Evolutionary conservation across 2,797 vertebrate genomes (phyloP).

Genomic region (Myotis vivesi): DNA sequence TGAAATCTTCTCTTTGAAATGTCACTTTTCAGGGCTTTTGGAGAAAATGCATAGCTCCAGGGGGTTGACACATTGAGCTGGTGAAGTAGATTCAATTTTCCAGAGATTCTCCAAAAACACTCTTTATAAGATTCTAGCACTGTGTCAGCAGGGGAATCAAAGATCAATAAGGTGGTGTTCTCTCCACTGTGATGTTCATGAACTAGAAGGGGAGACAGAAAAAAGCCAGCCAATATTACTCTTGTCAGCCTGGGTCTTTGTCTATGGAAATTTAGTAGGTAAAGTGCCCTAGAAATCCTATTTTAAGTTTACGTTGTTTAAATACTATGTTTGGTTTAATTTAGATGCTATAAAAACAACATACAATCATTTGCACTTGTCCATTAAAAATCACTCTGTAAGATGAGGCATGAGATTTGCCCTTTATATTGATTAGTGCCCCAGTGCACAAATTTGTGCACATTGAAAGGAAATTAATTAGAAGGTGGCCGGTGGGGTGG

Average conservation of each 20-base stretch:
- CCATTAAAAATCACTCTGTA: background rate
- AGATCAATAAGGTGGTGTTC: background rate
- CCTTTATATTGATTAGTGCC: background rate
- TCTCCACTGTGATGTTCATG: background rate
- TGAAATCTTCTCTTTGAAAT: constrained; percentile 16
- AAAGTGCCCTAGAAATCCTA: background rate
- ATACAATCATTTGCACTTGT: background rate
- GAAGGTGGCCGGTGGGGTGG: too few relatives aligned
- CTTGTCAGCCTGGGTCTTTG: background rate
- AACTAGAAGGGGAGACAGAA: background rate
- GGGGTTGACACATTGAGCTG: background rate
- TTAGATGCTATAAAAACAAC: background rate
- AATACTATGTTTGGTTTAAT: background rate
- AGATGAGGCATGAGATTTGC: background rate
- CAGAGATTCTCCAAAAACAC: background rate
- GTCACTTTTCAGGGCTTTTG: background rate
- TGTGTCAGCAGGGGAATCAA: background rate
- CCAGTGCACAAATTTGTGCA: too few relatives aligned
- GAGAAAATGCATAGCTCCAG: background rate
- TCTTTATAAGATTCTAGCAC: background rate
- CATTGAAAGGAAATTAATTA: too few relatives aligned
- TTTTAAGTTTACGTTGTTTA: background rate
- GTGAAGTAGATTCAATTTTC: background rate
- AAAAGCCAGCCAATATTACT: background rate
- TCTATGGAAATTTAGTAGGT: background rate